Evolutionary conservation across 2,797 vertebrate genomes (phyloP).

Genomic region (Clarias fuscus): DNA sequence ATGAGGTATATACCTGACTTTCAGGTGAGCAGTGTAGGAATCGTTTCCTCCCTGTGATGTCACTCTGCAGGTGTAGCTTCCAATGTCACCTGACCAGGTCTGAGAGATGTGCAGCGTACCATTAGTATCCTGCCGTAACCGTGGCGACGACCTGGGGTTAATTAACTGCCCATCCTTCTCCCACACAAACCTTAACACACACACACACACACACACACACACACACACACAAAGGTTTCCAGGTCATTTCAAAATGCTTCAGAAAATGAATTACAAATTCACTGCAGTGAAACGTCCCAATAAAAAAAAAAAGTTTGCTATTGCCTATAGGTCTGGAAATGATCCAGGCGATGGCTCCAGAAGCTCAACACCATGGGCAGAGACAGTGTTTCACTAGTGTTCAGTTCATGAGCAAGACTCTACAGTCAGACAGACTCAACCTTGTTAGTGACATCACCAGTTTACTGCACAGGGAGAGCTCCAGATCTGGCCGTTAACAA

Average conservation of each 20-base stretch:
- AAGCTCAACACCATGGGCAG: too few species aligned
- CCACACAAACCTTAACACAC: constrained; percentile 83
- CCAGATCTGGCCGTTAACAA: too few species aligned
- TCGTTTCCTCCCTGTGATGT: constrained; percentile 91
- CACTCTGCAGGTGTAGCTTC: constrained; percentile 92
- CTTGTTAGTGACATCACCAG: too few species aligned
- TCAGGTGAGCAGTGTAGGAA: constrained; percentile 87
- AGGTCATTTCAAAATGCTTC: not conserved
- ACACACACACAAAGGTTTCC: not conserved
- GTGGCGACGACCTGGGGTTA: constrained; percentile 75
- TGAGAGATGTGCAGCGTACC: constrained; percentile 94
- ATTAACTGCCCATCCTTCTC: constrained; percentile 85
- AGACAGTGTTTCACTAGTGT: too few species aligned
- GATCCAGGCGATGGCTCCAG: too few species aligned
- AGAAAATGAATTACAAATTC: not conserved
- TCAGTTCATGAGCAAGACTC: too few species aligned
- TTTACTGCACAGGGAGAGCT: too few species aligned
- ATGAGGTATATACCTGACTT: constrained; percentile 82
- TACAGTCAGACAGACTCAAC: too few species aligned
- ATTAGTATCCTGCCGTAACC: constrained; percentile 79
- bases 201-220: constrained; percentile 26
- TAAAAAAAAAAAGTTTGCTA: too few species aligned
- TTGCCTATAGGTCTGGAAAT: too few species aligned
- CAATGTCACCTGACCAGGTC: constrained; percentile 96
- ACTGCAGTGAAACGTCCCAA: too few species aligned